These are phyloP conservation scores for Petrolisthes cinctipes DNA, from an alignment of 2,888 invertebrate genomes.

Conservation along the genomic window DNA sequence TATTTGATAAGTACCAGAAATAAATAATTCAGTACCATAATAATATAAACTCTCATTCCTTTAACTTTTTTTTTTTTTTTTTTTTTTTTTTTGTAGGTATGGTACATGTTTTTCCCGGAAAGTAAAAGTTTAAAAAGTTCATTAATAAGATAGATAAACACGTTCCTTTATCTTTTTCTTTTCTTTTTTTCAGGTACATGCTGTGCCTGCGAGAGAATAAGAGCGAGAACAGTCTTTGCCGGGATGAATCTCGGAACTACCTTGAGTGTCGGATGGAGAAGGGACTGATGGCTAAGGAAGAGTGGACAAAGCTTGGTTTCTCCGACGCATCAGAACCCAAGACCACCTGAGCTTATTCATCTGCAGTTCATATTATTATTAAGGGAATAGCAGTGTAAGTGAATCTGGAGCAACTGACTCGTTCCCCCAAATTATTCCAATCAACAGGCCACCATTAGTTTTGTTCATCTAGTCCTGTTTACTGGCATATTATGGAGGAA, in stretches of 20 bases:
- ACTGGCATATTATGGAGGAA: no score
- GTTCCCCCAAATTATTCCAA: no score
- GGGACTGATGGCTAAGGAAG: slow-evolving; percentile 92
- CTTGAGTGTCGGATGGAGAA: slow-evolving; percentile 95
- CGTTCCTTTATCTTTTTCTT: not conserved
- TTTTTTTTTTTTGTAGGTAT: slow-evolving; percentile 10
- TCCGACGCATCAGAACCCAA: slow-evolving; percentile 65
- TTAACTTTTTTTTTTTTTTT: slow-evolving; percentile 40
- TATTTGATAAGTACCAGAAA: no score
- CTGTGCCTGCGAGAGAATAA: slow-evolving; percentile 83
- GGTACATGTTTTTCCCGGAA: slow-evolving; percentile 20
- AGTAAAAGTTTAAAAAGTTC: slow-evolving; percentile 18
- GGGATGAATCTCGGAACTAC: slow-evolving; percentile 85
- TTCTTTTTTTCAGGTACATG: slow-evolving; percentile 75
- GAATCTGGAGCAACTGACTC: no score
- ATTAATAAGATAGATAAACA: not conserved
- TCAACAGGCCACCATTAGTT: no score
- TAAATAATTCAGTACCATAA: not conserved
- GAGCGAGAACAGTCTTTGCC: slow-evolving; percentile 83
- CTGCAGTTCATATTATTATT: not conserved
- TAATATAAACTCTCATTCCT: not conserved
- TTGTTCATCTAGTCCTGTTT: no score
- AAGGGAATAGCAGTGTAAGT: no score
- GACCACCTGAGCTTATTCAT: not conserved
- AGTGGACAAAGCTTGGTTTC: slow-evolving; percentile 89